Evolutionary conservation across 1,140 invertebrate species (phyloP), one percentile per base, ranked within the genome.

Genomic region (Homalodisca vitripennis): DNA sequence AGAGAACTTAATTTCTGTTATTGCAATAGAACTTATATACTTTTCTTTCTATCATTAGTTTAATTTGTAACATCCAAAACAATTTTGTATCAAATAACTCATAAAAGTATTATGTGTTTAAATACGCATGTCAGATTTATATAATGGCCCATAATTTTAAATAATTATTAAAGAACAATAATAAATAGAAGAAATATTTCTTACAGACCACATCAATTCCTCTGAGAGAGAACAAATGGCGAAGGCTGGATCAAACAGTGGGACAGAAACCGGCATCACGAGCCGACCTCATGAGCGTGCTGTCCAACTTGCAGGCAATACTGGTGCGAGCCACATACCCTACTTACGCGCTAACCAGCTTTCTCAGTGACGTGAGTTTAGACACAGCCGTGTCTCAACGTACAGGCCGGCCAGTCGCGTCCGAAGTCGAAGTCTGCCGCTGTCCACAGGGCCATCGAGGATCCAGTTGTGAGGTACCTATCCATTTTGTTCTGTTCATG

Each of bases 321-420:
- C 79, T 98, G 1, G 90, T 99, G 27, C 84, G 94, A 51, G 95
- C 94, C 1, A 89, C 92, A 1, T 88, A 92, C 66, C 87, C 89
- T 31, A 83, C 86, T 13, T 84, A 88, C 60, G 91, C 95, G 73
- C 73, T 79, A 27, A n/a, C 24, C 22, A 89, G 88, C 0, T 88
- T 87, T 46, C 87, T 98, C n/a, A 87, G 88, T 55, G 90, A 94
- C 71, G 87, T 94, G 0, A 87, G 86, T 32, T 82, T 97, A 75
- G 92, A 95, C 69, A 89, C 88, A 1, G 92, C 94, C 1, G 84
- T 89, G 0, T 27, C 26, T 48, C 82, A 78, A 46, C 78, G 81
- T 0, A 79, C 83, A 10, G 84, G 82, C 0, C 82, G 84, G 34
- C 79, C 80, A 17, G 73, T 80, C 34, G 87, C 88, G 0, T 82